A percentile compares a stretch with the other conserved stretches of the same genome.
These are phyloP conservation scores for Drosophila ezoana DNA, from an alignment of 2,888 invertebrate genomes.

Conservation along the genomic window DNA sequence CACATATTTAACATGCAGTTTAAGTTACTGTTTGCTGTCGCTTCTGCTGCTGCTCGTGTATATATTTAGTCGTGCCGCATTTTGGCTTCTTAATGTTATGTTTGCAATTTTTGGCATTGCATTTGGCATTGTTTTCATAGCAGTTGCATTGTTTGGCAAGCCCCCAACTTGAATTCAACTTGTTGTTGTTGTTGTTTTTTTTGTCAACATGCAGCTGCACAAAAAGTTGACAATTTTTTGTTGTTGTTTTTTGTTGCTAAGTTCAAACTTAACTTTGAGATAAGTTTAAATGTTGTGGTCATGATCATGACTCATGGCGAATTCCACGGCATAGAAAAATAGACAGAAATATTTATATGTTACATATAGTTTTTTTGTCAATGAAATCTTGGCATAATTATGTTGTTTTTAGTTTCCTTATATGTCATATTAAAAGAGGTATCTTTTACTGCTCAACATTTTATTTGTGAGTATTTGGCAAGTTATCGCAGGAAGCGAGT, in stretches of 20 bases:
- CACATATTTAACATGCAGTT: slow-evolving; percentile 11
- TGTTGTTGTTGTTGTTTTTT: slow-evolving; percentile 25
- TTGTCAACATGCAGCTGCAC: slow-evolving; percentile 41
- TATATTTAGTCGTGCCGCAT: slow-evolving; percentile 51
- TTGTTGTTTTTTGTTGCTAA: background rate
- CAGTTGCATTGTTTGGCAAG: slow-evolving; percentile 53
- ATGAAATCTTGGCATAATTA: background rate
- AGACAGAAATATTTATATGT: background rate
- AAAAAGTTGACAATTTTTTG: slow-evolving; percentile 19
- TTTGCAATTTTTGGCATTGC: slow-evolving; percentile 64
- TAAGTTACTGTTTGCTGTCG: slow-evolving; percentile 25
- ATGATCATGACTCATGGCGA: slow-evolving; percentile 39
- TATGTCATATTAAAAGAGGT: too few relatives aligned
- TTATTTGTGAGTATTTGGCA: too few relatives aligned
- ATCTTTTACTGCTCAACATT: too few relatives aligned
- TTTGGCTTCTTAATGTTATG: slow-evolving; percentile 53
- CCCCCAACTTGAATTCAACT: slow-evolving; percentile 37
- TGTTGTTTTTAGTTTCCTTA: too few relatives aligned
- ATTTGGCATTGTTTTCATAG: slow-evolving; percentile 63
- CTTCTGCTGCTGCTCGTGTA: slow-evolving; percentile 37
- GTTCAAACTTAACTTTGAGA: slow-evolving; percentile 22
- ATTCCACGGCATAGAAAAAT: background rate
- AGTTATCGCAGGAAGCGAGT: too few relatives aligned
- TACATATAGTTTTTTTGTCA: background rate
- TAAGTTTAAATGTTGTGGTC: slow-evolving; percentile 22